Base-by-base conservation (phyloP, 2,113 vertebrate species). In the Pavo muticus region DNA sequence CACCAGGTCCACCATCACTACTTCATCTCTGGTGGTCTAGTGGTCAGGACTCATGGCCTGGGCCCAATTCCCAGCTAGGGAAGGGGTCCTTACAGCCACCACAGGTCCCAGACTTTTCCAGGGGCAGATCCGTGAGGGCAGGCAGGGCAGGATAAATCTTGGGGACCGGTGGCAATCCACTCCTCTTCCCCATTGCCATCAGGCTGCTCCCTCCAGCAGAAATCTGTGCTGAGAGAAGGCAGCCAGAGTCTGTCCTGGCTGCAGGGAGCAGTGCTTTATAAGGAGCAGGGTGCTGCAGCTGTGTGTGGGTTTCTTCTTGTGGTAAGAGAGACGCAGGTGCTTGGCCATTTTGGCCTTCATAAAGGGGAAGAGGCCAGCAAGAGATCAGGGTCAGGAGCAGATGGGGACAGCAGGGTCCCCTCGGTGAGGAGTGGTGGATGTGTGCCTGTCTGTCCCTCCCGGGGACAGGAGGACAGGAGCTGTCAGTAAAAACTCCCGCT, bases 401-500 rank as follows among this genome's bases (percentile, higher is more conserved):
- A 6, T 3, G 2, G 2, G 17, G 20, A 42, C 7, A 10, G 23
- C 15, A 50, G 57, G 9, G 18, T n/a, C 7, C 30, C 47, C 29
- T 63, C 0, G 2, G 9, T 4, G 8, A 24, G 10, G 5, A 17
- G 4, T 44, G 25, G 14, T 12, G 8, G 1, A 4, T 29, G 14
- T 16, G 4, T 42, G 29, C 32, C 39, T 0, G 0, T 11, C 35
- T 44, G 57, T 45, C 27, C 12, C 20, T 60, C 16, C 40, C 1
- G 13, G 54, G 30, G 27, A 47, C 25, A 27, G 23, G 24, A 64
- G 42, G 11, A 12, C 42, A 56, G 29, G 19, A 17, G 14, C 75
- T 83, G 54, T 24, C 47, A 87, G 39, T 75, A 91, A 95, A 95
- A 92, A 14, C 29, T 89, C 65, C 37, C 27, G 25, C 90, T 94